These are phyloP conservation scores for Sclerurus mexicanus DNA, from an alignment of 2,113 vertebrate genomes.

Conservation along the genomic window DNA sequence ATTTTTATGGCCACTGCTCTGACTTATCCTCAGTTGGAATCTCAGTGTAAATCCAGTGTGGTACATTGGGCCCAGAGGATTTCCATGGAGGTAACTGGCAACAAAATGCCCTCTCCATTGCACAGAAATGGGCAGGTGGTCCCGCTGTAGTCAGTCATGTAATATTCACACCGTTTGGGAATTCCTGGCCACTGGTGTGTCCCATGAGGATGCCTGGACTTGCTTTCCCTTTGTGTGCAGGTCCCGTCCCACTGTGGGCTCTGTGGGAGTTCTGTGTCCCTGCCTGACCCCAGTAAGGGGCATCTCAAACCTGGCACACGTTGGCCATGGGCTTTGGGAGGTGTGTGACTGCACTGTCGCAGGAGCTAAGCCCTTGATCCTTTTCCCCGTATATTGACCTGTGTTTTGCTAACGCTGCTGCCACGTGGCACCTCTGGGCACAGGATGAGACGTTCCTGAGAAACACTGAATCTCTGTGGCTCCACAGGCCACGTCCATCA, in stretches of 20 bases:
- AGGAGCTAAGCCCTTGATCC: not conserved
- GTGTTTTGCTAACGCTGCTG: not conserved
- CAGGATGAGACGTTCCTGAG: not conserved
- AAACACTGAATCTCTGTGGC: fast-evolving
- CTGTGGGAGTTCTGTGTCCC: not conserved
- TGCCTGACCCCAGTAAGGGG: not conserved
- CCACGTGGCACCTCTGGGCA: not conserved
- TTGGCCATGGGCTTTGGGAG: not conserved
- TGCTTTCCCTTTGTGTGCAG: fast-evolving
- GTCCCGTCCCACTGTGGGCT: fast-evolving
- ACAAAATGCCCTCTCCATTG: not conserved
- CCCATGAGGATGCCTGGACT: not conserved
- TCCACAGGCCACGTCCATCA: fast-evolving
- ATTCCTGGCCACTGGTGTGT: not conserved
- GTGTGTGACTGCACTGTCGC: fast-evolving
- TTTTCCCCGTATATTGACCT: fast-evolving
- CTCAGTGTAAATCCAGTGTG: fast-evolving
- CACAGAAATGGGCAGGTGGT: not conserved
- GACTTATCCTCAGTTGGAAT: not conserved
- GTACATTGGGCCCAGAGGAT: not conserved
- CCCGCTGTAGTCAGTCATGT: not conserved
- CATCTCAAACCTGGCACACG: fast-evolving
- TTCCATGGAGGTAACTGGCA: not conserved
- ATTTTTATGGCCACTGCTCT: not conserved
- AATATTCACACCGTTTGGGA: not conserved